These are phyloP conservation scores for Andrena cerasifolii DNA, from an alignment of 1,140 invertebrate genomes.

Conservation along the genomic window DNA sequence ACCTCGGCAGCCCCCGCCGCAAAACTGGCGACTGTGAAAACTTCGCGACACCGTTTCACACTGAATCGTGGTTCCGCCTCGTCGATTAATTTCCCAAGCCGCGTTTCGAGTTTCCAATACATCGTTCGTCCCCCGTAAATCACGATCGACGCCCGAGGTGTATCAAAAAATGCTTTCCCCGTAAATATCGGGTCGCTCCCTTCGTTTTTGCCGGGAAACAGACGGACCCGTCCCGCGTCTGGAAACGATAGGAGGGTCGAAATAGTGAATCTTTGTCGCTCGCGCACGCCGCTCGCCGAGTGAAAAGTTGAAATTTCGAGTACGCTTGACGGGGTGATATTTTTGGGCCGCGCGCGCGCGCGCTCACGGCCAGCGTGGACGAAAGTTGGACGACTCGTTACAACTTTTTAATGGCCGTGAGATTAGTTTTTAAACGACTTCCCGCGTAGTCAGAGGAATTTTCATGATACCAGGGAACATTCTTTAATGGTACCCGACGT, in stretches of 20 bases:
- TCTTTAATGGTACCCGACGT: constrained; percentile 26
- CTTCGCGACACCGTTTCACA: no score
- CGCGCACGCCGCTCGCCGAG: neutral
- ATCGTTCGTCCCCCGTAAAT: neutral
- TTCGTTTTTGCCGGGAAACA: neutral
- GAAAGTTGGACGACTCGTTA: constrained; percentile 48
- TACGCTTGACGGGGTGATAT: constrained; percentile 29
- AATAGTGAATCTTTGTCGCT: constrained; percentile 1
- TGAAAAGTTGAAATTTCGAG: constrained; percentile 31
- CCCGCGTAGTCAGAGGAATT: constrained; percentile 20
- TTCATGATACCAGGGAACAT: constrained; percentile 44
- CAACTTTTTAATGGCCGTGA: constrained; percentile 45
- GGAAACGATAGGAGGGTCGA: neutral
- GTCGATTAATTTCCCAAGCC: neutral
- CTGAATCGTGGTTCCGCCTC: no score
- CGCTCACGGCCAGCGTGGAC: neutral
- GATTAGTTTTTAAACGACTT: constrained; percentile 52
- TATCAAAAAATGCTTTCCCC: constrained; percentile 21
- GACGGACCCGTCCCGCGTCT: neutral
- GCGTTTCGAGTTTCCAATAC: neutral
- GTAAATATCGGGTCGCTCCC: neutral
- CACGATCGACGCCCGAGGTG: neutral
- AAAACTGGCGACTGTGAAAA: no score
- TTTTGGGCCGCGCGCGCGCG: constrained; percentile 9
- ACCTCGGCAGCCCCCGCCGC: no score